Percentiles rank a stretch among this genome's conserved stretches.
phyloP scores from a whole-genome alignment of 53 echinoderm and acorn worm genomes.

The Pentamera pediparva region DNA sequence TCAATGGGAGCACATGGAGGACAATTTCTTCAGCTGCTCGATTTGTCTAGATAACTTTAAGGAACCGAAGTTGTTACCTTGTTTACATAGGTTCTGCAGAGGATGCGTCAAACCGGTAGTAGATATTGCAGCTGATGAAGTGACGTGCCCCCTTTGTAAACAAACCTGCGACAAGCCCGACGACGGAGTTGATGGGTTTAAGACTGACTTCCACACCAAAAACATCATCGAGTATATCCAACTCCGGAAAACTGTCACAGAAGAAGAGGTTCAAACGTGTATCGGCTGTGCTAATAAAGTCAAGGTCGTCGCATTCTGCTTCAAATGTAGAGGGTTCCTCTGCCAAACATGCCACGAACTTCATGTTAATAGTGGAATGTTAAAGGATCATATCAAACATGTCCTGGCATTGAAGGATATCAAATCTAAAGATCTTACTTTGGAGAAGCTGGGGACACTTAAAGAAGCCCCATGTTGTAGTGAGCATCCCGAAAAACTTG shows the following conservation, averaged over 20 bases:
- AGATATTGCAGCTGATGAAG: not conserved
- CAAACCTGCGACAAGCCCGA: not conserved
- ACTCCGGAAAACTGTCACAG: not conserved
- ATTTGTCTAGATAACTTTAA: not conserved
- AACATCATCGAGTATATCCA: not conserved
- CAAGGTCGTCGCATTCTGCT: not conserved
- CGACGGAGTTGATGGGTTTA: not conserved
- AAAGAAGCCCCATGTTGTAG: not conserved
- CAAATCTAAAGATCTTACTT: not conserved
- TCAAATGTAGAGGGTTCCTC: not conserved
- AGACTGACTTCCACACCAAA: not conserved
- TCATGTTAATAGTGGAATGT: not conserved
- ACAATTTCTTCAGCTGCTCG: not conserved
- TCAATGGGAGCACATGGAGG: too few relatives aligned
- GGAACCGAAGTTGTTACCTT: not conserved
- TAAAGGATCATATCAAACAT: not conserved
- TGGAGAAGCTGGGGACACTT: not conserved
- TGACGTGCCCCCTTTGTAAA: not conserved
- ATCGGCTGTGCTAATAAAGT: not conserved
- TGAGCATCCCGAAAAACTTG: not conserved
- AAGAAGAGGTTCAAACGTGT: not conserved
- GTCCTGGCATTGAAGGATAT: not conserved
- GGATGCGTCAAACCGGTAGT: not conserved
- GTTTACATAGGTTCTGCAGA: not conserved
- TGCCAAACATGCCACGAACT: not conserved